Percentiles rank a stretch among this genome's conserved stretches.
phyloP scores from a whole-genome alignment of 2,797 vertebrate species.

The Amblyopsis hoosieri region DNA sequence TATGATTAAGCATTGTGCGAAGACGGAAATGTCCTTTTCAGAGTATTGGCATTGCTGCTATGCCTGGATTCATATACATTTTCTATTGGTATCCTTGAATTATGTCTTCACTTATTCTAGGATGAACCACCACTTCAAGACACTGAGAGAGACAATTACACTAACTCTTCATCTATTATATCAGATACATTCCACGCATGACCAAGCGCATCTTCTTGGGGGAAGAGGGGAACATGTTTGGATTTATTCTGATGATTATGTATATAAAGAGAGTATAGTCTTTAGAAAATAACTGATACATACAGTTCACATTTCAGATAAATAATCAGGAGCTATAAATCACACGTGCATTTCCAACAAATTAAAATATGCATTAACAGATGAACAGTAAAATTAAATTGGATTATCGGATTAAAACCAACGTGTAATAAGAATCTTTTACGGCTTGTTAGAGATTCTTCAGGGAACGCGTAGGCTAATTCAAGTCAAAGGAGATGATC shows the following conservation, averaged over 20 bases:
- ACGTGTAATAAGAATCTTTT: constrained; percentile 33
- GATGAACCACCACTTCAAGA: constrained; percentile 29
- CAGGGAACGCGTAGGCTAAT: constrained; percentile 23
- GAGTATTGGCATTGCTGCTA: constrained; percentile 15
- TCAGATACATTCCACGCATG: constrained; percentile 34
- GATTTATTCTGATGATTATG: constrained; percentile 28
- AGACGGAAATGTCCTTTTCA: constrained; percentile 44
- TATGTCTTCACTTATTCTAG: constrained; percentile 27
- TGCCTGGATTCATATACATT: constrained; percentile 29
- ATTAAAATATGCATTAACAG: constrained; percentile 36
- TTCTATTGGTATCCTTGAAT: constrained; percentile 40
- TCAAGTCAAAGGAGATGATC: constrained; percentile 29
- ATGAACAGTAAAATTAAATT: constrained; percentile 39
- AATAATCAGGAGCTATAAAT: constrained; percentile 5
- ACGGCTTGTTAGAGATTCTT: constrained; percentile 16
- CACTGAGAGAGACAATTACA: constrained; percentile 35
- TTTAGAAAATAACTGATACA: constrained; percentile 7
- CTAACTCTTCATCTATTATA: constrained; percentile 48
- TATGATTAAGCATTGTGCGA: constrained; percentile 49
- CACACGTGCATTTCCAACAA: neutral
- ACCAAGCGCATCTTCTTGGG: constrained; percentile 34
- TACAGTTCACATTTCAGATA: constrained; percentile 9
- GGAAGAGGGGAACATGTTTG: constrained; percentile 17
- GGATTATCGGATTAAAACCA: constrained; percentile 51
- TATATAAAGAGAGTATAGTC: constrained; percentile 10